Conservation (phyloP, 2,113 vertebrate species). For the Barbus barbus region DNA sequence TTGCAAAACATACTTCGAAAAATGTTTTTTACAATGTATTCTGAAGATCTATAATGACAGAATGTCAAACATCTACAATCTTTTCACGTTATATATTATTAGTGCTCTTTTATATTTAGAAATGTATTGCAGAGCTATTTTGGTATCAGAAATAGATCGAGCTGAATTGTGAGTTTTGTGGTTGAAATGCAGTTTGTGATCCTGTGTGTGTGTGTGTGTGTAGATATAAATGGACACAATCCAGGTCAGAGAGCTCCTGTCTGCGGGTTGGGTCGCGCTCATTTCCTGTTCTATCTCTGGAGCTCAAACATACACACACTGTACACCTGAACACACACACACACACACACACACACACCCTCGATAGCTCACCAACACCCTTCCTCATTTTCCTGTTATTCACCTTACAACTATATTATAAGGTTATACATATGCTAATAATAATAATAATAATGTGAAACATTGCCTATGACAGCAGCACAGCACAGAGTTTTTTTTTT, state of each 20-base stretch:
- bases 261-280: slow-evolving; percentile 60
- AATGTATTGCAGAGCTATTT: too few species aligned
- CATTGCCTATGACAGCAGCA: not conserved
- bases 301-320: slow-evolving; percentile 1
- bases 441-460: not conserved
- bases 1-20: too few species aligned
- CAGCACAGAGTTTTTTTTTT: not conserved
- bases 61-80: too few species aligned
- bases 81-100: too few species aligned
- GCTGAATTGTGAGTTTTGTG: too few species aligned
- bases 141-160: too few species aligned
- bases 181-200: too few species aligned
- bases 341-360: slow-evolving; percentile 38
- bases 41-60: too few species aligned
- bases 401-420: slow-evolving; percentile 15
- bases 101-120: too few species aligned
- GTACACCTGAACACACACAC: slow-evolving; percentile 45
- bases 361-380: slow-evolving; percentile 47
- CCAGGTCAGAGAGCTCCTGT: slow-evolving; percentile 40
- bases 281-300: slow-evolving; percentile 64
- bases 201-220: not conserved
- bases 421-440: not conserved
- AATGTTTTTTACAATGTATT: too few species aligned
- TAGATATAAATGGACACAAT: slow-evolving; percentile 26
- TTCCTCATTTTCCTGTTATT: slow-evolving; percentile 65